phyloP scores from a whole-genome alignment of 2,113 vertebrate genomes.

The Vimba vimba region DNA sequence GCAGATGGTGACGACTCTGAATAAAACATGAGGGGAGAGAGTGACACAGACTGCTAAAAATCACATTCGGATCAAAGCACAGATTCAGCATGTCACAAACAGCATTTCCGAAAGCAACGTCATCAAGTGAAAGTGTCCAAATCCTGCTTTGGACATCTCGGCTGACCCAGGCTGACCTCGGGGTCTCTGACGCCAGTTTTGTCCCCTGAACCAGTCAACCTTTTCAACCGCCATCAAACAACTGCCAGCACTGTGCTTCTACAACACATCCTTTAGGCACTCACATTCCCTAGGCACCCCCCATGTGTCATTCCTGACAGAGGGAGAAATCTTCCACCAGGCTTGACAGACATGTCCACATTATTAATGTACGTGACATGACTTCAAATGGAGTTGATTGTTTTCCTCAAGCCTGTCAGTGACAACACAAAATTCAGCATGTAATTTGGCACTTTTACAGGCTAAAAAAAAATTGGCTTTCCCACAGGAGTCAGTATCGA shows the following conservation, averaged over 20 bases:
- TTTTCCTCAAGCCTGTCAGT: neutral
- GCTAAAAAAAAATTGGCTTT: neutral
- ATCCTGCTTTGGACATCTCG: neutral
- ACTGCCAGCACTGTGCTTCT: slow-evolving; percentile 9
- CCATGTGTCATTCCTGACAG: slow-evolving; percentile 33
- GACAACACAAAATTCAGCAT: neutral
- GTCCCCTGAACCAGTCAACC: slow-evolving; percentile 2
- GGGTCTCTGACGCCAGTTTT: neutral
- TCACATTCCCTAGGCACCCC: neutral
- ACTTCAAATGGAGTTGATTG: slow-evolving; percentile 36
- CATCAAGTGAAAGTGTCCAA: neutral
- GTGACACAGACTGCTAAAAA: slow-evolving; percentile 36
- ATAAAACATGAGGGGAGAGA: slow-evolving; percentile 46
- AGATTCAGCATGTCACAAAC: slow-evolving; percentile 10
- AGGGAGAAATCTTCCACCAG: neutral
- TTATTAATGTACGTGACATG: slow-evolving; percentile 33
- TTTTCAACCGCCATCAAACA: slow-evolving; percentile 36
- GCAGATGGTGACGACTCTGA: slow-evolving; percentile 44
- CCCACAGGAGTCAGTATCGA: neutral
- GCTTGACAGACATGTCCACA: slow-evolving; percentile 28
- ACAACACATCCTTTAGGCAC: slow-evolving; percentile 4
- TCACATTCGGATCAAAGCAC: slow-evolving; percentile 45
- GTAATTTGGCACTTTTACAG: neutral
- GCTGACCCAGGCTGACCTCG: slow-evolving; percentile 14
- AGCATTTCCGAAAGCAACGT: neutral